These are phyloP conservation scores for Psettodes erumei DNA, from an alignment of 2,113 vertebrate species.

Conservation along the genomic window DNA sequence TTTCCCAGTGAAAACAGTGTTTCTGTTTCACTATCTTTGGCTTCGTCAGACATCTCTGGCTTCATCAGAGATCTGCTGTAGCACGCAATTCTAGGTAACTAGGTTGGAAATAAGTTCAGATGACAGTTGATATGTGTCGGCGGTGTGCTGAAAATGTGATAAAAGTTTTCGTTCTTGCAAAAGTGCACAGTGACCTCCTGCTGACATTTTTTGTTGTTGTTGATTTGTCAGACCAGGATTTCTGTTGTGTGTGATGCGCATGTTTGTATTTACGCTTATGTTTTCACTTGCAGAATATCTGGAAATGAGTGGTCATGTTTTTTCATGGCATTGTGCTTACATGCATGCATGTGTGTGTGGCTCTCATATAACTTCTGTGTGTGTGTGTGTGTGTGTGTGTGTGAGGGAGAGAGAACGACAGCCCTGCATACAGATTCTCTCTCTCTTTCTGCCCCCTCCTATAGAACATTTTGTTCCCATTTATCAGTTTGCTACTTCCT, in stretches of 20 bases:
- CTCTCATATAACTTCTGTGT: constrained; percentile 25
- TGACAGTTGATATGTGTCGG: neutral
- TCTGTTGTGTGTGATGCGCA: neutral
- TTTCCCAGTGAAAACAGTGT: constrained; percentile 1
- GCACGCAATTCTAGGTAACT: neutral
- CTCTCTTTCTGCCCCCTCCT: constrained; percentile 17
- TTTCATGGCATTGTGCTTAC: constrained; percentile 5
- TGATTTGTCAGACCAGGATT: neutral
- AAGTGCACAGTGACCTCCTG: neutral
- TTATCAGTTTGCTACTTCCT: constrained; percentile 68
- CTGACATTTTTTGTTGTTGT: neutral
- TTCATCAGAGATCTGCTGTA: neutral
- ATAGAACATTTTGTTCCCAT: constrained; percentile 74
- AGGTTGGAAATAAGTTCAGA: neutral
- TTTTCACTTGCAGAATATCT: neutral
- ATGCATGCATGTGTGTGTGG: constrained; percentile 17
- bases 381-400: constrained; percentile 12
- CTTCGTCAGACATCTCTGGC: constrained; percentile 6
- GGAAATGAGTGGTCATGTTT: constrained; percentile 12
- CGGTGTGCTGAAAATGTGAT: neutral
- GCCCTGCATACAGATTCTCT: constrained; percentile 5
- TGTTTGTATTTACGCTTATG: too few relatives aligned
- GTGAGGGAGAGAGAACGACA: neutral
- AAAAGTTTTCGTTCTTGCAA: neutral
- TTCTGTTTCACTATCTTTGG: neutral